phyloP scores from a whole-genome alignment of 92 coral and sea anemone species.

The Micromussa lordhowensis region DNA sequence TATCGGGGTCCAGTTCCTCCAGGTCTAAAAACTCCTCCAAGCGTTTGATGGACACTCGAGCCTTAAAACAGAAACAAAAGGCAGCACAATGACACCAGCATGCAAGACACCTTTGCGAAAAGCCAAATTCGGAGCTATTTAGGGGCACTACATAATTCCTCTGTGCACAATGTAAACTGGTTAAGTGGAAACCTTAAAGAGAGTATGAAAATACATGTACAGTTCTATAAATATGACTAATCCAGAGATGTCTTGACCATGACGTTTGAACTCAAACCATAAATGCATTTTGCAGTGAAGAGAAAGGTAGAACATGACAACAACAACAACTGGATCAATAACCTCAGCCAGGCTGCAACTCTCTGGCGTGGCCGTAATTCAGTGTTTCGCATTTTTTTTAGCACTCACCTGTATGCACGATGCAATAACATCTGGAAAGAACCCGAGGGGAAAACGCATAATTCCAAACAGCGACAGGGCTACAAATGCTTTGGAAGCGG shows the following conservation, averaged over 20 bases:
- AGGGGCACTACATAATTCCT: too few relatives aligned
- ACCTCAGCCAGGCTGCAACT: not conserved
- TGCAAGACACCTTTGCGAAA: too few relatives aligned
- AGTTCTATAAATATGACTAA: too few relatives aligned
- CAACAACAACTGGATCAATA: too few relatives aligned
- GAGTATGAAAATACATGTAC: too few relatives aligned
- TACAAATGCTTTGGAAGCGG: constrained; percentile 96
- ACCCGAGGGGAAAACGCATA: constrained; percentile 78
- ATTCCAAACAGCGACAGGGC: constrained; percentile 93
- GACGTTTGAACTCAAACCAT: too few relatives aligned
- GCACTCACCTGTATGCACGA: constrained; percentile 76
- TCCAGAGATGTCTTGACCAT: too few relatives aligned
- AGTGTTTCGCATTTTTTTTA: not conserved
- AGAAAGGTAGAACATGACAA: too few relatives aligned
- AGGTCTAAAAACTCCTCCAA: constrained; percentile 61
- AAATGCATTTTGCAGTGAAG: too few relatives aligned
- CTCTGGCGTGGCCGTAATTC: not conserved
- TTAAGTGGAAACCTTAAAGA: too few relatives aligned
- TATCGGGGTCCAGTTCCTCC: constrained; percentile 68
- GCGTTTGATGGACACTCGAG: constrained; percentile 72
- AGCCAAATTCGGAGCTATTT: too few relatives aligned
- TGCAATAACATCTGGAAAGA: constrained; percentile 73
- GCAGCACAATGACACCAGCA: not conserved
- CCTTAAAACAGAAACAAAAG: constrained; percentile 31
- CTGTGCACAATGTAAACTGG: too few relatives aligned